These are phyloP conservation scores for Amaurobius ferox DNA, from an alignment of 2,888 invertebrate genomes.

Conservation along the genomic window DNA sequence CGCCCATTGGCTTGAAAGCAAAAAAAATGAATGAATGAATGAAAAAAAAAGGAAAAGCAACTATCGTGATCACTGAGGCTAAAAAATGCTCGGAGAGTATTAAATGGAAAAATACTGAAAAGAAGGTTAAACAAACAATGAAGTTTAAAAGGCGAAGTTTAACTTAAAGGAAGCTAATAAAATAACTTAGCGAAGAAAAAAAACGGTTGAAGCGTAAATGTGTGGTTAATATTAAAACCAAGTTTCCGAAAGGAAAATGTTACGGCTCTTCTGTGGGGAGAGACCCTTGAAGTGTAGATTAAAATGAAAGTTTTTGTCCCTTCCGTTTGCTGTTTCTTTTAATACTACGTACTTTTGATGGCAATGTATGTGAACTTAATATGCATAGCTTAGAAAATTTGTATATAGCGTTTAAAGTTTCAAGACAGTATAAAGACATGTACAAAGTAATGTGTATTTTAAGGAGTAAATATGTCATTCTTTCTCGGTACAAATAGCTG, in stretches of 20 bases:
- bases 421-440: too few species aligned
- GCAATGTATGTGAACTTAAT: background rate
- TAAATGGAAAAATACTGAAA: constrained; percentile 58
- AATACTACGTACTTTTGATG: background rate
- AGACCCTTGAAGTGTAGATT: background rate
- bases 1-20: constrained; percentile 46
- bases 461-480: too few species aligned
- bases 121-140: constrained; percentile 51
- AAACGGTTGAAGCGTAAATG: constrained; percentile 63
- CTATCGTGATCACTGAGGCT: constrained; percentile 34
- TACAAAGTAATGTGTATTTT: too few species aligned
- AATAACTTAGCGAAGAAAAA: constrained; percentile 32
- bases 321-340: background rate
- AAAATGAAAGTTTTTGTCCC: background rate
- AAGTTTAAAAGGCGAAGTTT: constrained; percentile 44
- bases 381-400: background rate
- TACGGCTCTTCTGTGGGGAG: background rate
- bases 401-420: background rate
- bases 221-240: constrained; percentile 68
- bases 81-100: constrained; percentile 60
- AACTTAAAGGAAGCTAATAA: constrained; percentile 35
- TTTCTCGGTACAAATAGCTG: too few species aligned
- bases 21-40: constrained; percentile 17
- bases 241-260: constrained; percentile 11
- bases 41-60: constrained; percentile 15